These are phyloP conservation scores for Patella vulgata DNA, from an alignment of 1,140 invertebrate genomes.

Conservation along the genomic window DNA sequence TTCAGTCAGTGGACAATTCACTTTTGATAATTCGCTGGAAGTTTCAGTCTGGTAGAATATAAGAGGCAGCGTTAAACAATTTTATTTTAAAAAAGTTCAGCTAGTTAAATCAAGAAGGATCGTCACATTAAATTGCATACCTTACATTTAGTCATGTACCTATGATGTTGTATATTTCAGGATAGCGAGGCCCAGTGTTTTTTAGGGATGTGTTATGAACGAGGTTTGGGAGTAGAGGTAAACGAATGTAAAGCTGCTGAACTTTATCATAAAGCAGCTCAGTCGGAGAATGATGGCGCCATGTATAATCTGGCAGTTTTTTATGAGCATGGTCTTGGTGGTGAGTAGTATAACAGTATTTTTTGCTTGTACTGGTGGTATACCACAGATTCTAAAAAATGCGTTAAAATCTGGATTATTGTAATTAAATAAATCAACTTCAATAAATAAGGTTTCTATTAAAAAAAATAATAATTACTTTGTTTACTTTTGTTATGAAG, in stretches of 20 bases:
- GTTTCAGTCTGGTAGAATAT: too few relatives aligned
- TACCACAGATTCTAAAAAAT: neutral
- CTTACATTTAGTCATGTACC: too few relatives aligned
- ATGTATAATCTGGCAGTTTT: constrained; percentile 52
- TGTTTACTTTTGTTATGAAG: too few relatives aligned
- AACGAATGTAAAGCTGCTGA: constrained; percentile 50
- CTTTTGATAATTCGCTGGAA: too few relatives aligned
- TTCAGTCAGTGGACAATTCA: too few relatives aligned
- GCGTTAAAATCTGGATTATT: neutral
- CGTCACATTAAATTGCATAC: too few relatives aligned
- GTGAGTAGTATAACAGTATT: constrained; percentile 36
- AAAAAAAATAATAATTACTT: too few relatives aligned
- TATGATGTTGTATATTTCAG: too few relatives aligned
- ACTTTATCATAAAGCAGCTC: constrained; percentile 45
- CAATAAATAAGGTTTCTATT: too few relatives aligned
- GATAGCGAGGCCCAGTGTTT: constrained; percentile 58
- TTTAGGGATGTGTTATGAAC: constrained; percentile 59
- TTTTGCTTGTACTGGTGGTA: neutral
- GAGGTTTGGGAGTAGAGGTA: constrained; percentile 54
- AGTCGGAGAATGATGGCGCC: constrained; percentile 50
- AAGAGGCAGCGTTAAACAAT: too few relatives aligned
- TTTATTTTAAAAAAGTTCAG: too few relatives aligned
- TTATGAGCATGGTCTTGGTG: constrained; percentile 56
- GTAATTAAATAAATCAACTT: neutral
- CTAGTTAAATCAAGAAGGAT: too few relatives aligned